Conservation (phyloP, 2,797 vertebrate species). For the Fundulus diaphanus region DNA sequence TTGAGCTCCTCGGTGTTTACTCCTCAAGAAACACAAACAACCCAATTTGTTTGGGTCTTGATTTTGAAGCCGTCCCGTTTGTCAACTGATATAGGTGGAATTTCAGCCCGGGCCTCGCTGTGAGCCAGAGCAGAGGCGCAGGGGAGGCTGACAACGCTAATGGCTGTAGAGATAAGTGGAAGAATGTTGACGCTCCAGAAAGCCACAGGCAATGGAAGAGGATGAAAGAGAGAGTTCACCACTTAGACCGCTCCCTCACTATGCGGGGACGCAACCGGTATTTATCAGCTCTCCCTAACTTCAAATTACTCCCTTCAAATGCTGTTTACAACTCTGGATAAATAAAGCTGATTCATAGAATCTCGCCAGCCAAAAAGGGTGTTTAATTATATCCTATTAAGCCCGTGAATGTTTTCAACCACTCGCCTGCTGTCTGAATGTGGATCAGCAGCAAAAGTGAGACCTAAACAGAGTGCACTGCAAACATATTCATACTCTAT, state of each 20-base stretch:
- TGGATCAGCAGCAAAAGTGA: slow-evolving; percentile 33
- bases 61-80: slow-evolving; percentile 58
- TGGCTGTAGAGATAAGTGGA: slow-evolving; percentile 86
- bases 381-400: slow-evolving; percentile 50
- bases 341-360: slow-evolving; percentile 55
- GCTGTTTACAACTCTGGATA: slow-evolving; percentile 52
- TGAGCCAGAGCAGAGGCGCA: slow-evolving; percentile 82
- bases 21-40: slow-evolving; percentile 70
- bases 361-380: slow-evolving; percentile 46
- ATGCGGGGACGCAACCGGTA: slow-evolving; percentile 58
- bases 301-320: slow-evolving; percentile 67
- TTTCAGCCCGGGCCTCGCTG: slow-evolving; percentile 65
- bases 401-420: slow-evolving; percentile 43
- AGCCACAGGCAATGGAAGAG: slow-evolving; percentile 77
- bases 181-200: slow-evolving; percentile 77
- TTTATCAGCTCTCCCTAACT: slow-evolving; percentile 73
- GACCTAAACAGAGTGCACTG: slow-evolving; percentile 28
- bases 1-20: slow-evolving; percentile 61
- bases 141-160: slow-evolving; percentile 81
- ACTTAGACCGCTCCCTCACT: slow-evolving; percentile 73
- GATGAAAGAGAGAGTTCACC: slow-evolving; percentile 76
- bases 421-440: slow-evolving; percentile 50
- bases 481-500: neutral
- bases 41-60: slow-evolving; percentile 73
- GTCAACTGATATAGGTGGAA: slow-evolving; percentile 78